Conservation (phyloP, 2,888 invertebrate genomes). For the Plagodis pulveraria region DNA sequence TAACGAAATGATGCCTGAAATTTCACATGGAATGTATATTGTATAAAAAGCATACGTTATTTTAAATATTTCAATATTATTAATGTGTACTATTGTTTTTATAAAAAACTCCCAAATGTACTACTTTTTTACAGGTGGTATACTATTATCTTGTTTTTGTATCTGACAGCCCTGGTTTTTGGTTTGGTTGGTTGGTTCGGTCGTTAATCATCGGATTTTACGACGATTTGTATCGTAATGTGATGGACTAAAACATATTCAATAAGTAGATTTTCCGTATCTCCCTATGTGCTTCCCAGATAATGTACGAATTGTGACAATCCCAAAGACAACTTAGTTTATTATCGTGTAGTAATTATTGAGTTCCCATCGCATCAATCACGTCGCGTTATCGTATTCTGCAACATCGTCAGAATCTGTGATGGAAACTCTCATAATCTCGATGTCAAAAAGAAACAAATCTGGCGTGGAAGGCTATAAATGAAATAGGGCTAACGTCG, state of each 20-base stretch:
- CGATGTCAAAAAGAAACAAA: slow-evolving; percentile 69
- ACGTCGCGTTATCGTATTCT: slow-evolving; percentile 42
- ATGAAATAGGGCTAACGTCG: slow-evolving; percentile 58
- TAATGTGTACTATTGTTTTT: too few relatives aligned
- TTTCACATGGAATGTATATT: too few relatives aligned
- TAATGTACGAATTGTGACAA: slow-evolving; percentile 39
- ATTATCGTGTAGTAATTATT: slow-evolving; percentile 43
- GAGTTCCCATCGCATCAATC: slow-evolving; percentile 45
- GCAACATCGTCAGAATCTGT: slow-evolving; percentile 57
- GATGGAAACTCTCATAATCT: slow-evolving; percentile 74
- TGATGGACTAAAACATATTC: slow-evolving; percentile 62
- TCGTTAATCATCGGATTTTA: slow-evolving; percentile 56
- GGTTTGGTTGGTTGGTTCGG: slow-evolving; percentile 29
- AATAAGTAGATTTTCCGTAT: slow-evolving; percentile 46
- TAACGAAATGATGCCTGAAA: too few relatives aligned
- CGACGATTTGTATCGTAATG: slow-evolving; percentile 57
- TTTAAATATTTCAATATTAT: too few relatives aligned
- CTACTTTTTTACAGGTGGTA: too few relatives aligned
- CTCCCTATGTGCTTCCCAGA: slow-evolving; percentile 29
- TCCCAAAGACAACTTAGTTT: slow-evolving; percentile 29
- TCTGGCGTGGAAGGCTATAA: slow-evolving; percentile 76
- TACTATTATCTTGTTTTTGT: too few relatives aligned
- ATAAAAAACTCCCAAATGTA: too few relatives aligned
- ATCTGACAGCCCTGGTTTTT: too few relatives aligned
- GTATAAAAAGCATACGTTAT: too few relatives aligned